Conservation (phyloP, 2,113 vertebrate species). For the Tringa solitaria region DNA sequence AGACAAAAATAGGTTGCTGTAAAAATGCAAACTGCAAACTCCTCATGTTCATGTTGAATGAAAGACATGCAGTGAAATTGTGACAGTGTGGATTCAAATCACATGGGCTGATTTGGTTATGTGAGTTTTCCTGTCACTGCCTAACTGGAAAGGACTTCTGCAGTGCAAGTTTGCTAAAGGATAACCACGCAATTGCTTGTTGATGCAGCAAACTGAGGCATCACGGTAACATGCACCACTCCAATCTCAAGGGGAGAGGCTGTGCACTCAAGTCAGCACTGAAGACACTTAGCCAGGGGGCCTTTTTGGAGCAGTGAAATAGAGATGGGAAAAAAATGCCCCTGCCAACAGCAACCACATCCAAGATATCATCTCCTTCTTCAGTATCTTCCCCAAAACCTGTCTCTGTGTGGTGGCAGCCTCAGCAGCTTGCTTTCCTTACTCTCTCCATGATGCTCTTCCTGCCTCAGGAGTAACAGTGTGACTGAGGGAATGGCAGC, state of each 20-base stretch:
- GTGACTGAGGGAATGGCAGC: background rate
- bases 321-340: background rate
- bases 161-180: background rate
- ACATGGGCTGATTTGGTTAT: background rate
- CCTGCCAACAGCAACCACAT: background rate
- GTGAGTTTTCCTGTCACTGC: background rate
- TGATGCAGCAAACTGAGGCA: background rate
- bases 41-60: background rate
- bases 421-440: background rate
- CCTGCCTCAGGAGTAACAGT: background rate
- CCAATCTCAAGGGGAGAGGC: background rate
- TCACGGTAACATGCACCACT: fast-evolving
- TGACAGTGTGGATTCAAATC: background rate
- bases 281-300: background rate
- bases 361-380: background rate
- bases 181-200: background rate
- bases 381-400: background rate
- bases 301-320: background rate
- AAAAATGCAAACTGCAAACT: background rate
- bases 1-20: background rate
- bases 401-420: background rate
- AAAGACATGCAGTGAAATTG: background rate
- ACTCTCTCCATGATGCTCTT: background rate
- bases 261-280: background rate
- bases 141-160: background rate